Evolutionary conservation across 2,888 invertebrate genomes (phyloP), one percentile per base, ranked within the genome.

Genomic region (Tanaodytes sp.): DNA sequence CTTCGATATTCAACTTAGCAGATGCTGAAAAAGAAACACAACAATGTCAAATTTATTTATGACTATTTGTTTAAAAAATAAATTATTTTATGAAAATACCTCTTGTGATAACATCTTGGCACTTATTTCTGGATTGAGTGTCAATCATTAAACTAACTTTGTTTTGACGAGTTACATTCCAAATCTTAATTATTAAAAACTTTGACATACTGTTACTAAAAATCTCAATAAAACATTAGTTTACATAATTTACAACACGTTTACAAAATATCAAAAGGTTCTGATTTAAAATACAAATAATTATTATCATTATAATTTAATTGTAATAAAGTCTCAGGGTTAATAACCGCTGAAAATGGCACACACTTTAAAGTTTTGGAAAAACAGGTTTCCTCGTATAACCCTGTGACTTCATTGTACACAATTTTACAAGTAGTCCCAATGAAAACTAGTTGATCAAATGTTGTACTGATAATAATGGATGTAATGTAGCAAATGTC

Each of bases 221-320:
- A n/a, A n/a, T n/a, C n/a, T n/a, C n/a, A n/a, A n/a, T n/a, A n/a
- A n/a, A n/a, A n/a, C n/a, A n/a, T n/a, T n/a, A n/a, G n/a, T n/a
- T n/a, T n/a, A n/a, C n/a, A n/a, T n/a, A n/a, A n/a, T n/a, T n/a
- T n/a, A n/a, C n/a, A n/a, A n/a, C 27, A 9, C 9, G 12, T 33
- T 33, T 33, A 33, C 12, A 33, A 33, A 33, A n/a, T n/a, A n/a
- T 33, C 36, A 33, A 33, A 33, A 4, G 36, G 36, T 14, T 40
- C 54, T 31, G 54, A 54, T 33, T 54, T 54, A 6, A 54, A 42
- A 54, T 54, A 54, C 19, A 31, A 55, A 9, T 19, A 43, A 12
- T 15, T 20, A 12, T 45, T 15, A 6, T 45, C 16, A 15, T 42
- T 16, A 55, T 36, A 27, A 16, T 23, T 33, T 37, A 33, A 18